phyloP scores from a whole-genome alignment of 2,113 vertebrate genomes.

The Bubo bubo region DNA sequence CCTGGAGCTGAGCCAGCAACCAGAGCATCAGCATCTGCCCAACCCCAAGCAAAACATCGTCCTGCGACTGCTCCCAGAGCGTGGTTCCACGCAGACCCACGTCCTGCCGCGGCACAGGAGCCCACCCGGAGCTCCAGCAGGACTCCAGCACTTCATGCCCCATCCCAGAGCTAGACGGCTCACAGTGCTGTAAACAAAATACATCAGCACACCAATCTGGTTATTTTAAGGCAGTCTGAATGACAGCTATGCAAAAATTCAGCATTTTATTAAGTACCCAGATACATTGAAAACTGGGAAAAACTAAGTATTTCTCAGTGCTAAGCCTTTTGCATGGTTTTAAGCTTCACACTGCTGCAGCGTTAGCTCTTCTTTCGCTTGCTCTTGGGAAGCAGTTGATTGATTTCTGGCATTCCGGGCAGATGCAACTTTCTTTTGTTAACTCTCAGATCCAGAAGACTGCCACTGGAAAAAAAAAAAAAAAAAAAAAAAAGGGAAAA shows the following conservation, averaged over 20 bases:
- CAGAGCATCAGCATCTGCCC: not conserved
- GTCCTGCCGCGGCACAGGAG: too few species aligned
- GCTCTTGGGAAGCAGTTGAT: not conserved
- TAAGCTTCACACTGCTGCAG: not conserved
- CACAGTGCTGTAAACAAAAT: not conserved
- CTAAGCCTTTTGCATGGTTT: fast-evolving
- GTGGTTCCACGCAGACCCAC: too few species aligned
- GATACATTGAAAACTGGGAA: fast-evolving
- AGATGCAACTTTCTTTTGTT: not conserved
- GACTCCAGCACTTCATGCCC: not conserved
- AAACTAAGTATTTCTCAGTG: not conserved
- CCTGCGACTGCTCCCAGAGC: fast-evolving
- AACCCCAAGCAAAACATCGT: fast-evolving
- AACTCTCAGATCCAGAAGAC: not conserved
- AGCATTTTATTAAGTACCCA: not conserved
- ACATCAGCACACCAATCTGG: not conserved
- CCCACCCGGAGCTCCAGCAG: not conserved
- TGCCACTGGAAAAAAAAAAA: not conserved
- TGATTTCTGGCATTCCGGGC: fast-evolving
- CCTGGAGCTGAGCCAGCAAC: not conserved
- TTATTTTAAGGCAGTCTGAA: not conserved
- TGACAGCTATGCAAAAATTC: not conserved
- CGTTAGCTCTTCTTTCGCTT: conserved; percentile 66
- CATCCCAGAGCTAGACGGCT: fast-evolving
- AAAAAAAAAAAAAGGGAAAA: not conserved